Base-by-base conservation (phyloP, 2,888 invertebrate species). In the Pherbina coryleti region DNA sequence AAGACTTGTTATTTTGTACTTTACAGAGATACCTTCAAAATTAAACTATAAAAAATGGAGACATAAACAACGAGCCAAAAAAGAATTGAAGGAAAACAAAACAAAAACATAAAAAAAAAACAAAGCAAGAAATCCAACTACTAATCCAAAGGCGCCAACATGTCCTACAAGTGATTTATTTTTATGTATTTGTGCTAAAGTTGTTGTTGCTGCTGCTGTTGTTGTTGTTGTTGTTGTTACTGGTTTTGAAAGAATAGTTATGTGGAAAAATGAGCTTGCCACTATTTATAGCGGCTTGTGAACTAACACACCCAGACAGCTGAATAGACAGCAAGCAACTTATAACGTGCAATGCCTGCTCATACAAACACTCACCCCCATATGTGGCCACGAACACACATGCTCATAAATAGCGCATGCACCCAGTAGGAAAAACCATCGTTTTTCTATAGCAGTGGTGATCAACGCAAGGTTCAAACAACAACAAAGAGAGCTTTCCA, bases 121-220 rank as follows among this genome's bases (percentile, higher is more conserved):
- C 49, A 19, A 53, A 25, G 7, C 51, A 49, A 22, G 11, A 17
- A 72, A 72, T 5, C 19, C 73, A 70, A 19, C 34, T 37, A 76
- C 82, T 83, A 85, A 86, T 84, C 84, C 84, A 84, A 85, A 86
- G 88, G 87, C 87, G 88, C 87, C 88, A 86, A 85, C 85, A 86
- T 86, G 87, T 87, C 87, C 87, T 87, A 84, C 84, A 85, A 85
- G 86, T 87, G 87, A 87, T 87, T 87, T 87, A 87, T 87, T 86
- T 86, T 85, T 85, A 85, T 85, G 86, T 86, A 86, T 86, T 69
- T 69, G 69, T 69, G 25, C 17, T 25, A 69, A 34, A 44, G 37
- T 67, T 67, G 44, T 37, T 67, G 44, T 85, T 85, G 83, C 44
- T 74, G 11, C 4, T 9, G 17, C 7, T 31, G 9, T 62, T 62